Percentiles rank a stretch among this genome's conserved stretches.
phyloP scores from a whole-genome alignment of 1,140 invertebrate species.

The Gonioctena quinquepunctata region DNA sequence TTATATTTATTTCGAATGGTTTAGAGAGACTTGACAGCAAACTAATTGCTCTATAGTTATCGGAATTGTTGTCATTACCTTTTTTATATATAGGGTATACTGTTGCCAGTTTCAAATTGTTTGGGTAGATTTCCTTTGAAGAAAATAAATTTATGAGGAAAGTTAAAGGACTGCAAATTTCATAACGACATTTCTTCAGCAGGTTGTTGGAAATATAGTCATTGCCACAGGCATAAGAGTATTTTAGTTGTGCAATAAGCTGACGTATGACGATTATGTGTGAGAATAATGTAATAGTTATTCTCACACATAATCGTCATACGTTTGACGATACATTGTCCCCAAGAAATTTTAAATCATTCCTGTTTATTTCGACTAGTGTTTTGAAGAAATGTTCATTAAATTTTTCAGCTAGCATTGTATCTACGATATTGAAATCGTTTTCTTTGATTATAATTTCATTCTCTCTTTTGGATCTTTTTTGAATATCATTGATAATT shows the following conservation, averaged over 20 bases:
- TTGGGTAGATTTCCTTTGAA: background rate
- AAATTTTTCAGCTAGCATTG: conserved; percentile 1
- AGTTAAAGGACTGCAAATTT: background rate
- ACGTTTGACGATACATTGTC: background rate
- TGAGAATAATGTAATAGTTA: too few relatives aligned
- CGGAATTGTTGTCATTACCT: background rate
- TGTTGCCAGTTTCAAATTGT: background rate
- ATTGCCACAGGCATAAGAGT: background rate
- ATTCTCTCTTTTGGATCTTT: background rate
- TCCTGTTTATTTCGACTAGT: background rate
- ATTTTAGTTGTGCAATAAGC: background rate
- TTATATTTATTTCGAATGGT: conserved; percentile 11
- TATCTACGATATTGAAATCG: background rate
- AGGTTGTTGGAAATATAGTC: conserved; percentile 1
- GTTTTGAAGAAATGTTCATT: background rate
- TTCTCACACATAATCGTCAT: background rate
- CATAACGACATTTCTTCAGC: background rate
- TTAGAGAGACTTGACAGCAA: conserved; percentile 10
- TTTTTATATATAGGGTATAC: background rate
- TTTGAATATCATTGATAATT: background rate
- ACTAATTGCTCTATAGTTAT: conserved; percentile 4
- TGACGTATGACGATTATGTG: too few relatives aligned
- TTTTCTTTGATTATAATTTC: background rate
- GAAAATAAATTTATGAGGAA: conserved; percentile 4
- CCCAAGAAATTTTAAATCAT: background rate